Conservation (phyloP, 1,140 invertebrate genomes). For the Stratiolaelaps scimitus region DNA sequence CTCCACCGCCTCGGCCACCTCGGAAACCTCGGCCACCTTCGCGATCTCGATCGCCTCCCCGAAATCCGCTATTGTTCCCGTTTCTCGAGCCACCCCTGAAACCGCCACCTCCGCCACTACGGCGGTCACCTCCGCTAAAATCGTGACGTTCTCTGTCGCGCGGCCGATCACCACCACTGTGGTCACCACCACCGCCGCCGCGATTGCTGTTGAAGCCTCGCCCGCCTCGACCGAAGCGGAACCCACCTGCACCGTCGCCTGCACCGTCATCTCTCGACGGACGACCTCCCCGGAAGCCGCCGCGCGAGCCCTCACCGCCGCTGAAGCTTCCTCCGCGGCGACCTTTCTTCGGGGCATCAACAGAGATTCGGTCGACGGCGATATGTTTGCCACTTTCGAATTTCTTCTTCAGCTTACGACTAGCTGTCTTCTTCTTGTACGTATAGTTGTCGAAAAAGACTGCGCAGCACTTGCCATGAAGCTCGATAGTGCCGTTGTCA, state of each 20-base stretch:
- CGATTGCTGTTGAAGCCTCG: constrained; percentile 6
- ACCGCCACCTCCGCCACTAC: too few relatives aligned
- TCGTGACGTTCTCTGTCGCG: too few relatives aligned
- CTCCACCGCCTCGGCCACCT: background rate
- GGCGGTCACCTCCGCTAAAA: too few relatives aligned
- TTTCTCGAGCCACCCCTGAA: too few relatives aligned
- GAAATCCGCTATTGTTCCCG: background rate
- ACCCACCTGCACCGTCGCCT: background rate
- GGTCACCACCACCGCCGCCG: background rate
- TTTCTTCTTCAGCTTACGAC: constrained; percentile 25
- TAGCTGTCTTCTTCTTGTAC: constrained; percentile 2
- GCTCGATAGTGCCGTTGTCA: background rate
- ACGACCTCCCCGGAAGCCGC: background rate
- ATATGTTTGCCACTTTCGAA: constrained; percentile 1
- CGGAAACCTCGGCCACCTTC: background rate
- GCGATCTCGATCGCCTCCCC: background rate
- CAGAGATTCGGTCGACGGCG: background rate
- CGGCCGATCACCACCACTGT: too few relatives aligned
- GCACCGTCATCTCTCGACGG: background rate
- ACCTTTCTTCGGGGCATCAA: constrained; percentile 14
- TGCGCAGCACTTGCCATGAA: constrained; percentile 19
- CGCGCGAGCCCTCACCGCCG: background rate
- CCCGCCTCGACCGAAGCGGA: constrained; percentile 1
- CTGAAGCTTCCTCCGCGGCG: constrained; percentile 1
- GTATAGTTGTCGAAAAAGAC: constrained; percentile 9